phyloP scores from a whole-genome alignment of 2,888 invertebrate genomes.

The Digitonthophagus gazella region DNA sequence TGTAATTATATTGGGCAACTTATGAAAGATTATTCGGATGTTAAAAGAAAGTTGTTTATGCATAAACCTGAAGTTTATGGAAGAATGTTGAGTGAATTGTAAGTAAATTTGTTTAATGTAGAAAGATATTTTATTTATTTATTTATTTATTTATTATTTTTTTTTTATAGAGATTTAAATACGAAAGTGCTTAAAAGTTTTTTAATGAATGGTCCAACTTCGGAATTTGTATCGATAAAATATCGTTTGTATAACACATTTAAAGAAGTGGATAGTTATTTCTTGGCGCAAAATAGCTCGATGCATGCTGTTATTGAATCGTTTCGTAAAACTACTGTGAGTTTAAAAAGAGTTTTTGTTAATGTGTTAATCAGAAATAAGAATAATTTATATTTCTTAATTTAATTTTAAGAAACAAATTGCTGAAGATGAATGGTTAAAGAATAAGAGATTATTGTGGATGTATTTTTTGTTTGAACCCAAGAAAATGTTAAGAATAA shows the following conservation, averaged over 20 bases:
- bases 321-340: background rate
- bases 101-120: constrained; percentile 13
- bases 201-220: constrained; percentile 27
- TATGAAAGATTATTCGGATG: constrained; percentile 13
- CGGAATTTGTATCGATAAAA: constrained; percentile 24
- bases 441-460: constrained; percentile 37
- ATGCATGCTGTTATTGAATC: background rate
- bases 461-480: constrained; percentile 30
- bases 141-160: background rate
- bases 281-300: background rate
- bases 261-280: constrained; percentile 16
- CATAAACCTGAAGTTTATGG: constrained; percentile 20
- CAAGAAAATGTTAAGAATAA: constrained; percentile 24
- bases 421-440: constrained; percentile 37
- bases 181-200: constrained; percentile 19
- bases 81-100: constrained; percentile 21
- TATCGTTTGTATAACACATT: constrained; percentile 16
- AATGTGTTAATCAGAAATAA: background rate
- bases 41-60: constrained; percentile 23
- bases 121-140: constrained; percentile 6
- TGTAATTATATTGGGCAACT: constrained; percentile 19
- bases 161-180: constrained; percentile 22
- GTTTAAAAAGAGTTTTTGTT: background rate
- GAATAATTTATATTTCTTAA: background rate
- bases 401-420: constrained; percentile 36